Evolutionary conservation across 2,113 vertebrate species (phyloP).

Genomic region (Hyla sarda): DNA sequence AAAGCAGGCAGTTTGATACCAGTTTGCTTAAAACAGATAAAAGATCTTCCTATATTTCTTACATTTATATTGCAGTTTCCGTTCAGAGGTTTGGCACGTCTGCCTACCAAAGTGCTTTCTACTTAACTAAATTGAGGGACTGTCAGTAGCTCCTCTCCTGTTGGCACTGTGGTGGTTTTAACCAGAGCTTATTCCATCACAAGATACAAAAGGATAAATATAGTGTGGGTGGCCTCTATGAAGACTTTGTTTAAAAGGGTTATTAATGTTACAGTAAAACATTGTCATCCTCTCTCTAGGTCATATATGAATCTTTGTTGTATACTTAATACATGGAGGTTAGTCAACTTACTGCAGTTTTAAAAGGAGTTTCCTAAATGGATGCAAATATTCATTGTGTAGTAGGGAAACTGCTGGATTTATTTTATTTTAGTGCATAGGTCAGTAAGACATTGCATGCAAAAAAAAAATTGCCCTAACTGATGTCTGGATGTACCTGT

Average conservation of each 20-base stretch:
- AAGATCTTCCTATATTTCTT: too few species aligned
- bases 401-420: too few species aligned
- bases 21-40: too few species aligned
- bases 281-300: background rate
- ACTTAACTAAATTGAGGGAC: conserved; percentile 5
- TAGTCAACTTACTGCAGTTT: background rate
- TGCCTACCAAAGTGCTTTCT: conserved; percentile 27
- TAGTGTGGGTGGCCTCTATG: conserved; percentile 7
- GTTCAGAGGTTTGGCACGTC: background rate
- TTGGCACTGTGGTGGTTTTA: background rate
- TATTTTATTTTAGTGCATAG: background rate
- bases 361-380: background rate
- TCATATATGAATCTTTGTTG: background rate
- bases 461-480: background rate
- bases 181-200: background rate
- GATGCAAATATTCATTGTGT: background rate
- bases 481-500: background rate
- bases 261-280: background rate
- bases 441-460: background rate
- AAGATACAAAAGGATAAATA: background rate
- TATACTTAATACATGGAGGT: background rate
- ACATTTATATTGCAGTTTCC: background rate
- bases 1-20: too few species aligned
- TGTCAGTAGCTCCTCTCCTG: conserved; percentile 1
- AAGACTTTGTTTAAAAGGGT: background rate